These are phyloP conservation scores for Romanomermis culicivorax DNA, from an alignment of 2,888 invertebrate genomes.

Conservation along the genomic window DNA sequence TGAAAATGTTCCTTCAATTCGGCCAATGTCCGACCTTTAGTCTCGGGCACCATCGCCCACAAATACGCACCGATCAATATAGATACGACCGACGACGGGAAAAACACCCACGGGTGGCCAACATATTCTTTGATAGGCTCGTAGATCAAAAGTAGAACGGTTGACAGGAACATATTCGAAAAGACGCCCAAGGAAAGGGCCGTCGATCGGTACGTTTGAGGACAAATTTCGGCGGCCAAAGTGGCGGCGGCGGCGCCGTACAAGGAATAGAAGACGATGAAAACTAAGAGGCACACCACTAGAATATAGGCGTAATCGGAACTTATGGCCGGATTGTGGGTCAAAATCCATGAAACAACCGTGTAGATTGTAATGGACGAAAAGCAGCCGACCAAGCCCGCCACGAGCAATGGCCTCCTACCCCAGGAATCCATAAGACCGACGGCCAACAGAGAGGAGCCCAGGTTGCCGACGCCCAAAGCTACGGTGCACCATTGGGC, in stretches of 20 bases:
- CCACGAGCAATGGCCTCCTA: not conserved
- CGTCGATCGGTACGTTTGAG: not conserved
- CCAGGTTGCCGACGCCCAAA: not conserved
- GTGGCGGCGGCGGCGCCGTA: not conserved
- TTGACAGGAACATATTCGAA: not conserved
- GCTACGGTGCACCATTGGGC: not conserved
- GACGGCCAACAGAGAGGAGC: not conserved
- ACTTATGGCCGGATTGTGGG: not conserved
- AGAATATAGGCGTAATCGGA: not conserved
- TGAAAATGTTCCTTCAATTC: not conserved
- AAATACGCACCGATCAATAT: not conserved
- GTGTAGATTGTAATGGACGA: not conserved
- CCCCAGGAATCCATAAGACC: not conserved
- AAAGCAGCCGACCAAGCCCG: not conserved
- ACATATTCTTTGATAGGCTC: not conserved
- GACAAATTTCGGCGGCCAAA: not conserved
- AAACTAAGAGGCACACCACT: not conserved
- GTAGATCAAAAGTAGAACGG: not conserved
- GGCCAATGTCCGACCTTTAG: not conserved
- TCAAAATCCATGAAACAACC: not conserved
- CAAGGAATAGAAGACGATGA: not conserved
- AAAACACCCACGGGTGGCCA: not conserved
- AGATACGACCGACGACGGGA: not conserved
- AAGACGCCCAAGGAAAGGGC: not conserved
- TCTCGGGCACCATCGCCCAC: not conserved